Evolutionary conservation across 2,113 vertebrate species (phyloP).

Genomic region (Tragulus kanchil): DNA sequence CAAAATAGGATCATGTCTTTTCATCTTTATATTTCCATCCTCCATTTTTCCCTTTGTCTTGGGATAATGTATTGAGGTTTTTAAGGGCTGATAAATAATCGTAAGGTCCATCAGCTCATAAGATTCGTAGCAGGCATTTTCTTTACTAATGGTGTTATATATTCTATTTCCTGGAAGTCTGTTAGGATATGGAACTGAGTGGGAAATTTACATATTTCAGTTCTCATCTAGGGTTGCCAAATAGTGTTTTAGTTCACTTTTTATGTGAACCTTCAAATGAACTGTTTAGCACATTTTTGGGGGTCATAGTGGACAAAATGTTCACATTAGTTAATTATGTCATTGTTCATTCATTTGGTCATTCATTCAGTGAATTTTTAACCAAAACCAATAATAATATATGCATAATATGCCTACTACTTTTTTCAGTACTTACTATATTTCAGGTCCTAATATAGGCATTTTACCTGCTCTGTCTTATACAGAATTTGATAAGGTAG

Average conservation of each 20-base stretch:
- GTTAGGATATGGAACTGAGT: constrained; percentile 44
- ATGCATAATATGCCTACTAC: not conserved
- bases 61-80: not conserved
- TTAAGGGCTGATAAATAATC: not conserved
- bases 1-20: not conserved
- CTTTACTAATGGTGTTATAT: constrained; percentile 18
- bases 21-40: not conserved
- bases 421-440: not conserved
- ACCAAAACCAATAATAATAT: not conserved
- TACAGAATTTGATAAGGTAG: not conserved
- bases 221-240: constrained; percentile 54
- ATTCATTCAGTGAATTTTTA: not conserved
- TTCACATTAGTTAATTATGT: not conserved
- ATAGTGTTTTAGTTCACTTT: constrained; percentile 54
- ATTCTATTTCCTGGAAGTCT: constrained; percentile 23
- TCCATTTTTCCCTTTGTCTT: not conserved
- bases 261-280: not conserved
- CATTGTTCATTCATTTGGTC: constrained; percentile 2
- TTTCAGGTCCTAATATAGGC: not conserved
- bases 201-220: constrained; percentile 45
- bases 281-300: not conserved
- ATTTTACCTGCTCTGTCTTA: not conserved
- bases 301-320: not conserved
- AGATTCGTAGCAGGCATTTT: constrained; percentile 37
- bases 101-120: not conserved